phyloP scores from a whole-genome alignment of 2,113 vertebrate genomes.

The Circaetus cinerascens region DNA sequence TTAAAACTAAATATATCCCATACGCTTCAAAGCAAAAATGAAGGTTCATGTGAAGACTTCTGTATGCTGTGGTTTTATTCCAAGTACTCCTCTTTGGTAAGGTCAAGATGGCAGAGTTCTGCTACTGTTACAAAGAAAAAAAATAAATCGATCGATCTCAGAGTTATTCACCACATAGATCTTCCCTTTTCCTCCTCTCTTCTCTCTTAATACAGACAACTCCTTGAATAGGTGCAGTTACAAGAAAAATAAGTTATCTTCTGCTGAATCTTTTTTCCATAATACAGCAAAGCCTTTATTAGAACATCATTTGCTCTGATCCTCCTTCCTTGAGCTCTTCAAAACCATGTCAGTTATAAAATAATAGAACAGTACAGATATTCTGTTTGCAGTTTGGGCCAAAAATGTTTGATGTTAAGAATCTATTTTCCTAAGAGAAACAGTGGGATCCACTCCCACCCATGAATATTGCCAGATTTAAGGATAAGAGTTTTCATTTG shows the following conservation, averaged over 20 bases:
- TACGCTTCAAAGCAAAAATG: conserved; percentile 43
- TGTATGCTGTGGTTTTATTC: conserved; percentile 38
- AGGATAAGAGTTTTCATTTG: conserved; percentile 18
- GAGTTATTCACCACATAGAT: not conserved
- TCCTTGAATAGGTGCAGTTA: not conserved
- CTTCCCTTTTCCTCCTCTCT: not conserved
- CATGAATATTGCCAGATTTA: not conserved
- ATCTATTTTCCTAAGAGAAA: not conserved
- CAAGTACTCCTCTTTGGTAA: conserved; percentile 49
- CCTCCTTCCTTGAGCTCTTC: not conserved
- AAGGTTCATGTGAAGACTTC: conserved; percentile 51
- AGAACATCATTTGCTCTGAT: not conserved
- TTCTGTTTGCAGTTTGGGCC: not conserved
- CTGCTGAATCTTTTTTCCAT: not conserved
- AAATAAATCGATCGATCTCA: conserved; percentile 14
- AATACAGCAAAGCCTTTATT: not conserved
- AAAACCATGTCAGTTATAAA: conserved; percentile 1
- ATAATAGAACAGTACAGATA: not conserved
- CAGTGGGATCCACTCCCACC: conserved; percentile 3
- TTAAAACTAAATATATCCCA: conserved; percentile 47
- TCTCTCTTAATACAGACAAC: not conserved
- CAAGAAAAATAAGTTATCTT: not conserved
- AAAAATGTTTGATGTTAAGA: not conserved
- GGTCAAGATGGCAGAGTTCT: conserved; percentile 39
- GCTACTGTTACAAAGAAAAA: conserved; percentile 55